Conservation (phyloP, 1,140 invertebrate genomes). For the Coptotermes formosanus region DNA sequence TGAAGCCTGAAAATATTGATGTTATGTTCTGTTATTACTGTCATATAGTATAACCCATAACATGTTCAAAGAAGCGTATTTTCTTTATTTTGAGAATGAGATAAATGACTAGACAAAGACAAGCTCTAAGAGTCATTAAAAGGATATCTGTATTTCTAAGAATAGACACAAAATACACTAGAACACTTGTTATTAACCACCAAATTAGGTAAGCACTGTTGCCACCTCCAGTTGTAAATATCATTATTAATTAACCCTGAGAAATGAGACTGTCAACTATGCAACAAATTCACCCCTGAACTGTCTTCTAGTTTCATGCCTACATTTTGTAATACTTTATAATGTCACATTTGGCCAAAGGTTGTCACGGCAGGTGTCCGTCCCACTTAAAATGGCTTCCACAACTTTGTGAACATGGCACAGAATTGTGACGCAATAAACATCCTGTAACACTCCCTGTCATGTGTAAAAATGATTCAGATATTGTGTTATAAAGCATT, state of each 20-base stretch:
- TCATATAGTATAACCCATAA: too few relatives aligned
- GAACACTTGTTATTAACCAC: too few relatives aligned
- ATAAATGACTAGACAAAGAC: too few relatives aligned
- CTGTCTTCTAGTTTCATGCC: not conserved
- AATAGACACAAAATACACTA: too few relatives aligned
- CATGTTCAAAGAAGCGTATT: too few relatives aligned
- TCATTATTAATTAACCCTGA: not conserved
- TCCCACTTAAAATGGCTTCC: not conserved
- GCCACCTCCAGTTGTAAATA: not conserved
- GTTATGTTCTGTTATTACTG: too few relatives aligned
- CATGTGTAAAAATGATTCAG: slow-evolving; percentile 12
- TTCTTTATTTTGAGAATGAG: too few relatives aligned
- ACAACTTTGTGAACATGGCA: slow-evolving; percentile 3
- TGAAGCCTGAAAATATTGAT: too few relatives aligned
- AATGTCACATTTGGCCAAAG: too few relatives aligned
- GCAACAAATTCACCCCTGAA: not conserved
- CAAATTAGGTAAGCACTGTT: too few relatives aligned
- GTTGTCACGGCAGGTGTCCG: not conserved
- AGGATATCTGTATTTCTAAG: too few relatives aligned
- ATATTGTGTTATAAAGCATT: slow-evolving; percentile 16
- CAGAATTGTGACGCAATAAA: not conserved
- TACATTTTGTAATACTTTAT: not conserved
- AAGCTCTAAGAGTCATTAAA: too few relatives aligned
- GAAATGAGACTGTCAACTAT: not conserved
- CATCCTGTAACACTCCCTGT: not conserved